These are phyloP conservation scores for Brachyrhaphis roseni DNA, from an alignment of 2,797 vertebrate genomes.

Conservation along the genomic window DNA sequence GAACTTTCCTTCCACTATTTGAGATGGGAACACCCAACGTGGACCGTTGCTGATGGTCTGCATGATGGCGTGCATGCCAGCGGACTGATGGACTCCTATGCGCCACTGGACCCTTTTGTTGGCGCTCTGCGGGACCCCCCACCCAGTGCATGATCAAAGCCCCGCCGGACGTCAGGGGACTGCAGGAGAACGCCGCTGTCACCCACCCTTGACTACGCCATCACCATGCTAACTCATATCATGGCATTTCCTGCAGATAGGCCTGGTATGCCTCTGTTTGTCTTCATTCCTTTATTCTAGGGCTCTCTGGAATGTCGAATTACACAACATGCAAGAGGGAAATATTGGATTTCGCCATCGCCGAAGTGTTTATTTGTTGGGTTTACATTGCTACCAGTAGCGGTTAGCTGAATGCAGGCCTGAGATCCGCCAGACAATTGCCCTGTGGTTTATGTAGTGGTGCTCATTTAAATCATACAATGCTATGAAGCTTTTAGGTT, in stretches of 20 bases:
- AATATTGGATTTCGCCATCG: conserved; percentile 54
- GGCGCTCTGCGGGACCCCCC: conserved; percentile 11
- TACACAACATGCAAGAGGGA: conserved; percentile 53
- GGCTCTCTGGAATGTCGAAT: conserved; percentile 54
- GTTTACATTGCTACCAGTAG: conserved; percentile 43
- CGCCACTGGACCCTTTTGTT: conserved; percentile 28
- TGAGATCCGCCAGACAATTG: conserved; percentile 44
- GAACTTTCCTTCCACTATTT: conserved; percentile 48
- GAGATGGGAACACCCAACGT: conserved; percentile 59
- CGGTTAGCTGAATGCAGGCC: conserved; percentile 37
- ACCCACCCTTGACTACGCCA: conserved; percentile 47
- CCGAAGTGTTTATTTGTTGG: conserved; percentile 51
- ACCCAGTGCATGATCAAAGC: conserved; percentile 65
- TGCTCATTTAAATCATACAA: conserved; percentile 35
- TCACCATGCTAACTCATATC: conserved; percentile 49
- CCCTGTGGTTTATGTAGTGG: conserved; percentile 47
- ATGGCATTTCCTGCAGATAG: conserved; percentile 77
- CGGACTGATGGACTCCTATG: conserved; percentile 45
- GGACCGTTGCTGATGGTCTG: conserved; percentile 40
- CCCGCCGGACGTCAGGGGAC: conserved; percentile 41
- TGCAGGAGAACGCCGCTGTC: conserved; percentile 42
- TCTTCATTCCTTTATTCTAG: conserved; percentile 51
- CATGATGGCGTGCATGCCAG: conserved; percentile 41
- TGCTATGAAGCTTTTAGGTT: conserved; percentile 29
- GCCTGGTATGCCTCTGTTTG: conserved; percentile 64